Conservation (phyloP, 2,113 vertebrate genomes). For the Pholis gunnellus region DNA sequence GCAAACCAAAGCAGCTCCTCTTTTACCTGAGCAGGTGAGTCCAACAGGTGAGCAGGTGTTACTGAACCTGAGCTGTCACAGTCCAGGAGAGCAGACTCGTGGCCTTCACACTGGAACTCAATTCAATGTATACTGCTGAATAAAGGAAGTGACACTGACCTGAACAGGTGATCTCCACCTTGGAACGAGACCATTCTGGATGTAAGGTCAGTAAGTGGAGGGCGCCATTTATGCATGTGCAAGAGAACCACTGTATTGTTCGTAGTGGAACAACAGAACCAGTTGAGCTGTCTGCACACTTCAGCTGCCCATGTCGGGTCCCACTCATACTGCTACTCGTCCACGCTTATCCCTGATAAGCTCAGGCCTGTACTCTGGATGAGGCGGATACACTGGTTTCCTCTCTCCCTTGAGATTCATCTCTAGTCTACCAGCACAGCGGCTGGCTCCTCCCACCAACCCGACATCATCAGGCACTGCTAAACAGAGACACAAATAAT, state of each 20-base stretch:
- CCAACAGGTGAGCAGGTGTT: neutral
- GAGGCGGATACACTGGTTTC: neutral
- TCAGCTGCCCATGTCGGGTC: neutral
- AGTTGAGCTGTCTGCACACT: neutral
- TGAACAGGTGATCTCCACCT: too few relatives aligned
- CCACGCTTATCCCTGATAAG: too few relatives aligned
- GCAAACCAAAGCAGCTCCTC: neutral
- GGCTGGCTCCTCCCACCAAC: too few relatives aligned
- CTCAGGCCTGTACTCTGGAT: too few relatives aligned
- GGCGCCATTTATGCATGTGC: too few relatives aligned
- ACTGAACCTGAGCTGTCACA: neutral
- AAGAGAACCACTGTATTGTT: too few relatives aligned
- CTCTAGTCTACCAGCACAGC: constrained; percentile 2
- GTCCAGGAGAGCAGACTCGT: neutral
- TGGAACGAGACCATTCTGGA: too few relatives aligned
- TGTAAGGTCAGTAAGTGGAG: too few relatives aligned
- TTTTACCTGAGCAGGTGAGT: constrained; percentile 10
- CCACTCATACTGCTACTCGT: too few relatives aligned
- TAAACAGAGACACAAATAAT: neutral
- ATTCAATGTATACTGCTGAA: too few relatives aligned
- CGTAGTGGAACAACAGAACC: neutral
- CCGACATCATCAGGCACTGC: neutral
- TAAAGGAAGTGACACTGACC: too few relatives aligned
- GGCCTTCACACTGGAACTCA: too few relatives aligned
- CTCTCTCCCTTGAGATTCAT: neutral